Evolutionary conservation across 2,888 invertebrate genomes (phyloP).

Genomic region (Dryobota labecula): DNA sequence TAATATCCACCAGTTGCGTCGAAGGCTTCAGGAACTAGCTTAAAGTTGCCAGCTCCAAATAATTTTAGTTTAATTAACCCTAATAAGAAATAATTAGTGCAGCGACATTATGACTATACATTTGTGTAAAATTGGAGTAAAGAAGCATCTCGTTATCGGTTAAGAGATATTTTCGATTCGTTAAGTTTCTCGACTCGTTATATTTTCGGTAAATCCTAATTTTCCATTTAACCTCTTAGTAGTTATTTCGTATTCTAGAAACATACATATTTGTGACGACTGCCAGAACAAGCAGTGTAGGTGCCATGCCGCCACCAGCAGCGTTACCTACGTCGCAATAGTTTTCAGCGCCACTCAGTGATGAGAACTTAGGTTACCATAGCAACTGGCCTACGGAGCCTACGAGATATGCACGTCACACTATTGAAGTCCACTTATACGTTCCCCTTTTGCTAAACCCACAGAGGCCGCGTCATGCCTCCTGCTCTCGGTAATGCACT

Average conservation of each 20-base stretch:
- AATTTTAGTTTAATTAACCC: not conserved
- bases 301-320: not conserved
- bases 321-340: not conserved
- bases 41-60: not conserved
- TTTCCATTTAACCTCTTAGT: not conserved
- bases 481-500: constrained; percentile 53
- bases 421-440: constrained; percentile 1
- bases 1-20: not conserved
- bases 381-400: constrained; percentile 42
- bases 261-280: not conserved
- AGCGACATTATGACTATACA: not conserved
- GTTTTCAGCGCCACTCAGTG: not conserved
- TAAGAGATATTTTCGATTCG: not conserved
- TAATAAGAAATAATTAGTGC: not conserved
- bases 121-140: not conserved
- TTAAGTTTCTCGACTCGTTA: not conserved
- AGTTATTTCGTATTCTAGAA: not conserved
- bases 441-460: not conserved
- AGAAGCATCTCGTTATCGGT: not conserved
- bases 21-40: not conserved
- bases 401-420: constrained; percentile 44
- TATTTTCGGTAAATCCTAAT: not conserved
- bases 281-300: no score
- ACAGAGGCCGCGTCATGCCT: constrained; percentile 33
- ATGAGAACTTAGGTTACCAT: constrained; percentile 35